Conservation (phyloP, 2,888 invertebrate genomes). For the Rhingia campestris region DNA sequence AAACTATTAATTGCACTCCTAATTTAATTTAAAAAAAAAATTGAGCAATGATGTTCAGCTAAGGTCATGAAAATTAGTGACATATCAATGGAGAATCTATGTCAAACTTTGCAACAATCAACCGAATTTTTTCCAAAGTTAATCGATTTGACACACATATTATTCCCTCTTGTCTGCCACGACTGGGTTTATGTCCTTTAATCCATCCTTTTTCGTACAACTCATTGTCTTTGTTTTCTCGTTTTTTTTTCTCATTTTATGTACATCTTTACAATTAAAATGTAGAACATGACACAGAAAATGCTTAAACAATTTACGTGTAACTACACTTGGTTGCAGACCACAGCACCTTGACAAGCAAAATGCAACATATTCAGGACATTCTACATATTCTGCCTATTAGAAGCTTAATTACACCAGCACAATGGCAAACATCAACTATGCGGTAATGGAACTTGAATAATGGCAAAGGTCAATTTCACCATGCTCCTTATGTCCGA, state of each 20-base stretch:
- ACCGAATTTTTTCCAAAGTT: not conserved
- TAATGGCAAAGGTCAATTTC: slow-evolving; percentile 67
- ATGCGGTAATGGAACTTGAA: slow-evolving; percentile 42
- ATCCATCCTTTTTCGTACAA: not conserved
- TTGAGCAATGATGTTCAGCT: too few species aligned
- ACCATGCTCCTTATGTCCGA: slow-evolving; percentile 40
- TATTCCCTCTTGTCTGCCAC: not conserved
- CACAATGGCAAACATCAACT: slow-evolving; percentile 31
- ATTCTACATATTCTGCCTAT: slow-evolving; percentile 19
- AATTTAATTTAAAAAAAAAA: too few species aligned
- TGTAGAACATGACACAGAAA: slow-evolving; percentile 40
- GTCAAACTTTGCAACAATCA: too few species aligned
- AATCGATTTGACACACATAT: not conserved
- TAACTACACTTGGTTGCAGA: slow-evolving; percentile 1
- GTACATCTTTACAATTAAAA: slow-evolving; percentile 11
- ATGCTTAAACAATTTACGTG: slow-evolving; percentile 4
- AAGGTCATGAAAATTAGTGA: too few species aligned
- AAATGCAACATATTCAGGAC: slow-evolving; percentile 33
- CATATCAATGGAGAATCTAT: too few species aligned
- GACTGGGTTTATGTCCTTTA: not conserved
- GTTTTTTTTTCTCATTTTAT: not conserved
- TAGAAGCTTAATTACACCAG: slow-evolving; percentile 38
- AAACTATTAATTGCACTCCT: too few species aligned
- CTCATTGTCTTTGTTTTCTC: not conserved
- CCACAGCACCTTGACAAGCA: slow-evolving; percentile 40